These are phyloP conservation scores for Dolichopus griseipennis DNA, from an alignment of 2,888 invertebrate species.

Conservation along the genomic window DNA sequence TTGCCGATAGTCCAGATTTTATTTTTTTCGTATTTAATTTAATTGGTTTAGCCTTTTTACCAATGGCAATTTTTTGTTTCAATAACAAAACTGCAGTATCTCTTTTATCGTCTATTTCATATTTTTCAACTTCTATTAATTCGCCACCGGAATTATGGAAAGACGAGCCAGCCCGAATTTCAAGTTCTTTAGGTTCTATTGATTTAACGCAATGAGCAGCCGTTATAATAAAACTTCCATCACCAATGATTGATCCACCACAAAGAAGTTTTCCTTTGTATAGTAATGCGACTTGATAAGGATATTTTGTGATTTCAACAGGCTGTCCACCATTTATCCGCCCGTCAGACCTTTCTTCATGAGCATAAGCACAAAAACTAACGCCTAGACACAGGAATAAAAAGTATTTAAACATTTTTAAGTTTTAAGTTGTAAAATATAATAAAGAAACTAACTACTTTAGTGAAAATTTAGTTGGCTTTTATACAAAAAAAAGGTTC, in stretches of 20 bases:
- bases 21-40: conserved; percentile 24
- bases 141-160: conserved; percentile 25
- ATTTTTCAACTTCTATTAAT: conserved; percentile 31
- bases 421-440: no score
- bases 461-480: no score
- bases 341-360: no score
- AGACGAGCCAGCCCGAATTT: conserved; percentile 43
- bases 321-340: no score
- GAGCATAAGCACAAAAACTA: no score
- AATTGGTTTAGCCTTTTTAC: conserved; percentile 38
- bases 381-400: no score
- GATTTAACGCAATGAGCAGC: conserved; percentile 49
- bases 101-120: conserved; percentile 44
- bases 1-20: no score
- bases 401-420: no score
- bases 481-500: no score
- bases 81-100: conserved; percentile 48
- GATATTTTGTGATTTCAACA: no score
- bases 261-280: conserved; percentile 43
- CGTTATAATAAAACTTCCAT: conserved; percentile 43
- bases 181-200: neutral
- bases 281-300: conserved; percentile 14
- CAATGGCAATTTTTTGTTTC: conserved; percentile 39
- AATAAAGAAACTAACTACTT: no score
- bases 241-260: conserved; percentile 46